A percentile compares a stretch with the other conserved stretches of the same genome.
phyloP scores from a whole-genome alignment of 2,113 vertebrate genomes.

The Silurus glanis region DNA sequence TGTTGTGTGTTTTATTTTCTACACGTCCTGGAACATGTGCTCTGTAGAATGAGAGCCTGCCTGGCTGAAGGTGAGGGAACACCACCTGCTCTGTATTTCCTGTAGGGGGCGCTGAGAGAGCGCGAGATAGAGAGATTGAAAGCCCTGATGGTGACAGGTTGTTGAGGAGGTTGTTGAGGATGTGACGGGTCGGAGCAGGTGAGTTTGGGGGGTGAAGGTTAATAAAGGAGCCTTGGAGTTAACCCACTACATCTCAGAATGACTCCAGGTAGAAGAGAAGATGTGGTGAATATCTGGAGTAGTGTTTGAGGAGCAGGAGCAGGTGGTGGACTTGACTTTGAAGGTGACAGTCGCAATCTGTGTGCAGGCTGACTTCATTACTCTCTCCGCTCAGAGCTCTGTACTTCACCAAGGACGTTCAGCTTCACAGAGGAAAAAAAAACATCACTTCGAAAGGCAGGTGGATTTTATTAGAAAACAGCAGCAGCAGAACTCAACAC shows the following conservation, averaged over 20 bases:
- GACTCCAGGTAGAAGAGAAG: constrained; percentile 11
- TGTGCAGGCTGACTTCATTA: constrained; percentile 7
- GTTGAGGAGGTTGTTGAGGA: constrained; percentile 9
- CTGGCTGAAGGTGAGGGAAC: neutral
- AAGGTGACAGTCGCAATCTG: constrained; percentile 10
- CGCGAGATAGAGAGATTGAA: neutral
- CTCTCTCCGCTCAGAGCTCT: neutral
- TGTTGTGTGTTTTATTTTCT: neutral
- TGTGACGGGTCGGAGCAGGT: constrained; percentile 55
- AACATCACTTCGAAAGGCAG: no score
- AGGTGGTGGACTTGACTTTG: constrained; percentile 19
- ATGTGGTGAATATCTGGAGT: neutral
- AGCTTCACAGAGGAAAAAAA: neutral
- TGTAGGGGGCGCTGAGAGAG: neutral
- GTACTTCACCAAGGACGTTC: neutral
- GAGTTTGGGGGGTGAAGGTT: constrained; percentile 30
- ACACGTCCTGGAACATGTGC: neutral
- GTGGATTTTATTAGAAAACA: no score
- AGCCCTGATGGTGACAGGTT: neutral
- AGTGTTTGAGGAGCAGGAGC: neutral
- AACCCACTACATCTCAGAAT: neutral
- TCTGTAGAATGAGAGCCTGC: neutral
- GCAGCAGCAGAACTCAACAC: neutral
- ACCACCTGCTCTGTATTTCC: neutral
- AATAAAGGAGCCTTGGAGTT: constrained; percentile 35